Evolutionary conservation across 2,888 invertebrate species (phyloP).

Genomic region (Crematogaster levior): DNA sequence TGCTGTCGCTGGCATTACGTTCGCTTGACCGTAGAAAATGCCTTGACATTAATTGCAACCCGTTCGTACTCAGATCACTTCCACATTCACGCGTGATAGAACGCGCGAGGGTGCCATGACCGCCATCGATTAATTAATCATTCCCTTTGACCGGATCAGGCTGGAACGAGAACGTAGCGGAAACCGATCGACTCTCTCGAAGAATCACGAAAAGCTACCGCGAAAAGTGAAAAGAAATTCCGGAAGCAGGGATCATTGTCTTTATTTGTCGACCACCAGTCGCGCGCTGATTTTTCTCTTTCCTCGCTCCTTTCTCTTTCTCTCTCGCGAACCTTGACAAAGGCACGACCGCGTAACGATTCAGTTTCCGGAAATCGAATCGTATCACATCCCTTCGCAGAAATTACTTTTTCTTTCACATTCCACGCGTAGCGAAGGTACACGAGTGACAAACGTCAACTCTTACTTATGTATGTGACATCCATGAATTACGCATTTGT

Average conservation of each 20-base stretch:
- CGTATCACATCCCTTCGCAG: constrained; percentile 29
- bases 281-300: not conserved
- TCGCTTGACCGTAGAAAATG: not conserved
- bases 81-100: constrained; percentile 25
- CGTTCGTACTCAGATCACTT: constrained; percentile 26
- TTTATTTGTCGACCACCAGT: not conserved
- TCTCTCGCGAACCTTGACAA: not conserved
- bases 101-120: not conserved
- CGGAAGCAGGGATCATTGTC: not conserved
- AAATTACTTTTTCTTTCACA: constrained; percentile 29
- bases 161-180: not conserved
- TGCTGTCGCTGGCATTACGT: constrained; percentile 31
- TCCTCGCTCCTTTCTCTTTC: not conserved
- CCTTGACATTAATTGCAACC: constrained; percentile 51
- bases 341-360: not conserved
- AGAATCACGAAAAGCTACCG: not conserved
- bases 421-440: not conserved
- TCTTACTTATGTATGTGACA: not conserved
- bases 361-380: constrained; percentile 45
- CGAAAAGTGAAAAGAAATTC: not conserved
- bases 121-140: not conserved
- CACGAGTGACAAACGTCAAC: not conserved
- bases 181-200: not conserved
- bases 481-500: not conserved
- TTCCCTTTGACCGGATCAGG: not conserved